These are phyloP conservation scores for Drosophila subpulchrella DNA, from an alignment of 1,140 invertebrate genomes.

Conservation along the genomic window DNA sequence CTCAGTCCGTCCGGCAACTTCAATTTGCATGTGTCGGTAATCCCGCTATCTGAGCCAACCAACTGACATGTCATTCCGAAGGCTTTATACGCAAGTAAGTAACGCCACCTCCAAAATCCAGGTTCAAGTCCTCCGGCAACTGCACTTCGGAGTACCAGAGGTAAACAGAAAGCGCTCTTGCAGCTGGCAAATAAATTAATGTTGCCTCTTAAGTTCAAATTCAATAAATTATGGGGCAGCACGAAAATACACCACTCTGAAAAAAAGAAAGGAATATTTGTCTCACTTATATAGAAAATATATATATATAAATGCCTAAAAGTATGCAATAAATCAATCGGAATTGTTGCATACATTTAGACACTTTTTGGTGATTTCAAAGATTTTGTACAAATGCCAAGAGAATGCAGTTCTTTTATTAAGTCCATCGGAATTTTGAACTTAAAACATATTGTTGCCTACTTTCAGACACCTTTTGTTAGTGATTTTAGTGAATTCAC, in stretches of 20 bases:
- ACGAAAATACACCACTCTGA: not conserved
- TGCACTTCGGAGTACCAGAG: constrained; percentile 18
- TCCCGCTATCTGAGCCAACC: constrained; percentile 37
- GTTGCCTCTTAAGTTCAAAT: constrained; percentile 13
- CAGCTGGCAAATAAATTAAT: constrained; percentile 30
- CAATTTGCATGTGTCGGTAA: constrained; percentile 54
- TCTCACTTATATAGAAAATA: too few relatives aligned
- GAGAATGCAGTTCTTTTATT: too few relatives aligned
- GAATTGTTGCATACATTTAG: too few relatives aligned
- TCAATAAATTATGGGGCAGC: constrained; percentile 27
- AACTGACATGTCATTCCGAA: constrained; percentile 50
- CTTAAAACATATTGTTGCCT: too few relatives aligned
- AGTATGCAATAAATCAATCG: not conserved
- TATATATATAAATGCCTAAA: not conserved
- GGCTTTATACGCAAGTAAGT: constrained; percentile 19
- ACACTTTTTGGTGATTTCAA: not conserved
- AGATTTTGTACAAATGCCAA: too few relatives aligned
- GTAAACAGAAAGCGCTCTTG: constrained; percentile 18
- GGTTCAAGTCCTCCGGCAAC: not conserved
- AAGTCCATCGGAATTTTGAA: too few relatives aligned
- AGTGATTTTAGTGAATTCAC: not conserved
- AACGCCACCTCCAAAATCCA: not conserved
- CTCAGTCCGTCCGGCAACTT: constrained; percentile 16
- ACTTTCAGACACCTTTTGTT: not conserved
- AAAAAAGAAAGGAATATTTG: too few relatives aligned